Base-by-base conservation (phyloP, 2,113 vertebrate genomes). In the Bubo blakistoni region DNA sequence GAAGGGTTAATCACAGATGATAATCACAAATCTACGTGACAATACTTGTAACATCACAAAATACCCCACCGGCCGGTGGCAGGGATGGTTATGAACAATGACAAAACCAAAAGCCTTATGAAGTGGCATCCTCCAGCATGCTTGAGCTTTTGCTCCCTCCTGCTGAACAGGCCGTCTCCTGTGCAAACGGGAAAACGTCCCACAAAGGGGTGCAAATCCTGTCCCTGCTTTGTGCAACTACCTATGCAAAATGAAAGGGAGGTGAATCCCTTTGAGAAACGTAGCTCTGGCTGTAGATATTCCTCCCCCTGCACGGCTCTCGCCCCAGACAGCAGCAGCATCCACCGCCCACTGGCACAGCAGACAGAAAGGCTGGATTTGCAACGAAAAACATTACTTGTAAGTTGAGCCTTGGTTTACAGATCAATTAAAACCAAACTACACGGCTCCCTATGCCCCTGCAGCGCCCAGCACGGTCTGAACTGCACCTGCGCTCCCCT, bases 1-100 rank as follows among this genome's bases (percentile, higher is more conserved):
- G 95, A 27, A 87, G 89, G 81, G 94, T 96, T 94, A 95, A 96
- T 81, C 85, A 46, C 47, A 92, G 80, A 80, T 42, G 44, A 85
- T 62, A 74, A 94, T 88, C 47, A 52, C 86, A 92, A 51, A 81
- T 85, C 69, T 42, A 11, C 0, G 2, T 95, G 92, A 92, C 96
- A 97, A 95, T 90, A 86, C 69, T 72, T 18, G 20, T 79, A 88
- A 94, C 66, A 57, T 90, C 91, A 86, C 74, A 40, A 13, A 27
- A 16, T 1, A 36, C 27, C 91, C 73, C 51, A 52, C 11, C 2
- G 3, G 70, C 5, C 2, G 4, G 29, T 27, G 38, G 55, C 86
- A 67, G 91, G 59, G 84, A 94, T 26, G 66, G 7, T 86, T 81
- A 94, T 51, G 72, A 66, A 66, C 32, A 69, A 13, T 9, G 69